Base-by-base conservation (phyloP, 2,113 vertebrate genomes). In the Perca fluviatilis region DNA sequence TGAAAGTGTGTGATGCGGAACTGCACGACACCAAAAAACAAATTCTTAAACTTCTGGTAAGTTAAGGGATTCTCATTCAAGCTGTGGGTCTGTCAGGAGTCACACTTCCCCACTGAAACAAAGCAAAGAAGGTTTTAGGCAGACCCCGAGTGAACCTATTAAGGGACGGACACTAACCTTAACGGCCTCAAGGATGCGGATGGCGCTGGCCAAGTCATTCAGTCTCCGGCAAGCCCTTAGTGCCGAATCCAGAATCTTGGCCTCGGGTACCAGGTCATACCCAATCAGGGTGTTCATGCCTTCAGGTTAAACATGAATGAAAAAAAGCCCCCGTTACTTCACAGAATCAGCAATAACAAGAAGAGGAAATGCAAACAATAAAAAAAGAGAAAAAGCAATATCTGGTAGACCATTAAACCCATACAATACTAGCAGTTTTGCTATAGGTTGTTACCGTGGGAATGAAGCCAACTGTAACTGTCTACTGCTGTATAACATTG, bases 181-280 rank as follows among this genome's bases (percentile, higher is more conserved):
- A 46, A 99, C 95, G 3, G 96, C 98, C 79, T 99, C 98, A 9
- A 99, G 94, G 92, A 99, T 99, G 75, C 98, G 98, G 86, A 99
- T 95, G n/a, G 98, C 96, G 11, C 96, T 99, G 92, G 98, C 98
- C 78, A 99, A 93, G 93, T 99, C 98, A 5, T 99, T 95, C 92
- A 99, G 91, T 89, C 98, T 95, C 70, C 98, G 92, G 95, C 98
- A 99, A 0, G 98, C 98, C 73, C 97, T 88, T 50, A 99, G 94
- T 73, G 98, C 98, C 0, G 98, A 98, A 73, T 98, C 97, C 9
- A 99, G 92, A 88, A 99, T 99, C 93, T 99, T 99, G 53, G 97
- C 96, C 92, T 99, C 98, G 0, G 98, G 98, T 83, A 99, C 98
- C 85, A 99, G 94, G 91, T 99, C 98, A 7, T 98, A 99, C 6